These are phyloP conservation scores for Pelecanus crispus DNA, from an alignment of 2,113 vertebrate genomes.

Conservation along the genomic window DNA sequence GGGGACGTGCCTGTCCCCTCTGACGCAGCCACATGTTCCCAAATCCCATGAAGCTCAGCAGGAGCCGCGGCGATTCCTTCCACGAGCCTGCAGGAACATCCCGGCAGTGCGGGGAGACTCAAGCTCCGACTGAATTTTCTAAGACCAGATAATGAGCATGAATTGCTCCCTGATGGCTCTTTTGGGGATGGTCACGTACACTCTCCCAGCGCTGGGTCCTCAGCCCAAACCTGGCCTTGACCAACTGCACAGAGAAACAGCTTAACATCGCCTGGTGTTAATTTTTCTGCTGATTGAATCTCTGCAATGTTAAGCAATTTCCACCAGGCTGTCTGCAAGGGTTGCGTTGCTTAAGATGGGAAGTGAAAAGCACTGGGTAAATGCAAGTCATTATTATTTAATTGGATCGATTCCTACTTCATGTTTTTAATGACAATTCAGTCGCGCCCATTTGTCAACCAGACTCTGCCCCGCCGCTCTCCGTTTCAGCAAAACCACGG, in stretches of 20 bases:
- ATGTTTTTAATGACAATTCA: neutral
- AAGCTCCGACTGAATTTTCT: rapidly evolving
- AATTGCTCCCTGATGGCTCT: neutral
- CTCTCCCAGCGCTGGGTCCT: neutral
- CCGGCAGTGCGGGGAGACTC: rapidly evolving
- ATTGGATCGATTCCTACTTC: neutral
- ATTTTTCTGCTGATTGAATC: neutral
- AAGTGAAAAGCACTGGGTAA: neutral
- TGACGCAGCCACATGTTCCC: neutral
- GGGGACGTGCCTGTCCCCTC: neutral
- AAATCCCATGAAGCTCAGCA: neutral
- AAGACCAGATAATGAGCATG: neutral
- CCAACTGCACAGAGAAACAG: neutral
- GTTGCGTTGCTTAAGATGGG: neutral
- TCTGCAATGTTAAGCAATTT: neutral
- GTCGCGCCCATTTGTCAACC: neutral
- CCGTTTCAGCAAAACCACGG: neutral
- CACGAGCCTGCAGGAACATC: neutral
- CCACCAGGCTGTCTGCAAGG: neutral
- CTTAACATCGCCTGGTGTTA: neutral
- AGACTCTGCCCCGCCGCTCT: neutral
- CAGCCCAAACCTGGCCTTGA: neutral
- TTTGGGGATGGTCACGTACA: neutral
- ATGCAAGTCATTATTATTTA: neutral
- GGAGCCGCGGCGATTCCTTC: neutral